These are phyloP conservation scores for Anagyrus pseudococci DNA, from an alignment of 2,888 invertebrate genomes.

Conservation along the genomic window DNA sequence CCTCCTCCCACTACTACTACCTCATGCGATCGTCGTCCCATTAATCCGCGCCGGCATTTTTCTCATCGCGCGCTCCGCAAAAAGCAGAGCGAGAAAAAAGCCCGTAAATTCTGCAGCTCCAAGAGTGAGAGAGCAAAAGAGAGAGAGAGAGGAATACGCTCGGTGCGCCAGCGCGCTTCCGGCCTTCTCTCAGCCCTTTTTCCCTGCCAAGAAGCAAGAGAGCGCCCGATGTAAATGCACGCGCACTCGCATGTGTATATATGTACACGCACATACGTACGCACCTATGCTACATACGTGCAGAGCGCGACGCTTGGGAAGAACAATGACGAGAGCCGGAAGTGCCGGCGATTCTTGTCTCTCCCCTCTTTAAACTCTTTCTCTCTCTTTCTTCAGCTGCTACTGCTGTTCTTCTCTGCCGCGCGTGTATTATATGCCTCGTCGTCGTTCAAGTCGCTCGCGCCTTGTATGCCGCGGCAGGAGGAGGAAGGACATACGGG, in stretches of 20 bases:
- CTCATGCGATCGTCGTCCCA: background rate
- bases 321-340: constrained; percentile 34
- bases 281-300: too few species aligned
- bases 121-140: too few species aligned
- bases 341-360: constrained; percentile 34
- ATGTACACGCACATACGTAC: too few species aligned
- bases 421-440: background rate
- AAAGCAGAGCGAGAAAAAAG: constrained; percentile 3
- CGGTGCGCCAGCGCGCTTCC: too few species aligned
- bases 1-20: too few species aligned
- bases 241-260: background rate
- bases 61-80: constrained; percentile 19
- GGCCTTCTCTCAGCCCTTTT: constrained; percentile 11
- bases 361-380: constrained; percentile 1
- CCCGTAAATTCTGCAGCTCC: constrained; percentile 28
- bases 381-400: background rate
- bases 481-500: too few species aligned
- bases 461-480: background rate
- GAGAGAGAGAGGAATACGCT: too few species aligned
- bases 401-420: background rate
- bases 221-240: constrained; percentile 3
- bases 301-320: constrained; percentile 12
- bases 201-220: background rate
- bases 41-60: constrained; percentile 26
- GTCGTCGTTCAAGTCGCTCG: constrained; percentile 7